These are phyloP conservation scores for Tachypleus tridentatus DNA, from an alignment of 1,140 invertebrate genomes.

Conservation along the genomic window DNA sequence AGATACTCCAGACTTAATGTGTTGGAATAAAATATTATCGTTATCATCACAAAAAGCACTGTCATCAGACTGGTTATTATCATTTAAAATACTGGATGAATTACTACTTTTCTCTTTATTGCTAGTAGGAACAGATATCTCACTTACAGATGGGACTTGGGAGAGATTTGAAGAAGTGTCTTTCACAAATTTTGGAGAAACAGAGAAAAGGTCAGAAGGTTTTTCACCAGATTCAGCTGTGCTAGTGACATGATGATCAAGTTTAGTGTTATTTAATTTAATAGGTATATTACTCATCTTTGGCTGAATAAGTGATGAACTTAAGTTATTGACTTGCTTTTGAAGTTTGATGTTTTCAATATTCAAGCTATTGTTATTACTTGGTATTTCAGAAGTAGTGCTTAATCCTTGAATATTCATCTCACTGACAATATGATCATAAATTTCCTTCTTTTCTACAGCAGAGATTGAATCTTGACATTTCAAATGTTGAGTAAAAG, in stretches of 20 bases:
- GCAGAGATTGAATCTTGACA: too few species aligned
- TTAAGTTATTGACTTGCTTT: constrained; percentile 14
- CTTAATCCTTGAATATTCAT: constrained; percentile 31
- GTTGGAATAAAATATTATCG: constrained; percentile 57
- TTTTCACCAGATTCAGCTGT: background rate
- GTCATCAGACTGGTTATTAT: constrained; percentile 36
- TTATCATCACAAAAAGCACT: constrained; percentile 46
- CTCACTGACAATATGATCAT: constrained; percentile 23
- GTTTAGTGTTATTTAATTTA: constrained; percentile 6
- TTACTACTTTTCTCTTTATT: too few species aligned
- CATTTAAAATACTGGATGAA: background rate
- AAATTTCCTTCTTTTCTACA: too few species aligned
- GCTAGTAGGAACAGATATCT: background rate
- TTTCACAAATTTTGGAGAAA: constrained; percentile 36
- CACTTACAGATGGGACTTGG: constrained; percentile 71
- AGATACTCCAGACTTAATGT: constrained; percentile 61
- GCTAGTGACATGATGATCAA: background rate
- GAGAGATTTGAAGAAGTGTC: constrained; percentile 76
- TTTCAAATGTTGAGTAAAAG: too few species aligned
- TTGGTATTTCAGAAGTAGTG: constrained; percentile 34
- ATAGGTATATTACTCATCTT: constrained; percentile 17
- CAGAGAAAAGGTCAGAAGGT: background rate
- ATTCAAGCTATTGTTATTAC: constrained; percentile 8
- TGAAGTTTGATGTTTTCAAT: constrained; percentile 10
- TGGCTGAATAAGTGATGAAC: constrained; percentile 3